Evolutionary conservation across 92 coral and sea anemone genomes (phyloP), one percentile per base, ranked within the genome.

Genomic region (Nematostella vectensis): DNA sequence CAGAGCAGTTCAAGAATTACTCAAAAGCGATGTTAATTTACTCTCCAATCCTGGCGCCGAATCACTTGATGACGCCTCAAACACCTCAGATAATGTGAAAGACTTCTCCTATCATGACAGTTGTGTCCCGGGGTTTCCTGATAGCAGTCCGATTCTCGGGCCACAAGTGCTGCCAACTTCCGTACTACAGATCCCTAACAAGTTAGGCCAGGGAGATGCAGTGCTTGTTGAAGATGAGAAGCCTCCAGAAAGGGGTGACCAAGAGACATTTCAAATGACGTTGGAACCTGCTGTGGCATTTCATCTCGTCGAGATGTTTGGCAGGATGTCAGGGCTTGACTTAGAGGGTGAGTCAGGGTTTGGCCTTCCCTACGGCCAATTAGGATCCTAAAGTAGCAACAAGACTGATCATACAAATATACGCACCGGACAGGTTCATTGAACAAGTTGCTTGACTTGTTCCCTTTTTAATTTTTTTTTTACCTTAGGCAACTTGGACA

Each of bases 231-330:
- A n/a, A n/a, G n/a, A n/a, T n/a, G n/a, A 15, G 40, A 15, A 6
- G 40, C 15, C 40, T 6, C 40, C 40, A 33, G 40, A 33, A 15
- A 33, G 8, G 40, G 51, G 51, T 4, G 47, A n/a, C 40, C 49
- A 23, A 4, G 1, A 47, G 36, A 57, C 74, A 10, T 73, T 91
- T 54, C 85, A 91, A 36, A 69, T 91, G 55, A 50, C 93, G 1
- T 74, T 91, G 30, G 98, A 91, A 52, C 98, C 98, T 19, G 98
- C 93, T 10, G 71, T 91, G 49, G 98, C 98, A 0, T 56, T 81
- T 62, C 98, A 91, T 57, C 79, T 91, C 25, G 47, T 91, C 47
- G 98, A 91, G 61, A 49, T 91, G 67, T 91, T 91, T 62, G 98
- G 98, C 9, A 68, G 82, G 12, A 70, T 91, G 42, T 60, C 60